Conservation (phyloP, 2,888 invertebrate genomes). For the Aromia moschata region DNA sequence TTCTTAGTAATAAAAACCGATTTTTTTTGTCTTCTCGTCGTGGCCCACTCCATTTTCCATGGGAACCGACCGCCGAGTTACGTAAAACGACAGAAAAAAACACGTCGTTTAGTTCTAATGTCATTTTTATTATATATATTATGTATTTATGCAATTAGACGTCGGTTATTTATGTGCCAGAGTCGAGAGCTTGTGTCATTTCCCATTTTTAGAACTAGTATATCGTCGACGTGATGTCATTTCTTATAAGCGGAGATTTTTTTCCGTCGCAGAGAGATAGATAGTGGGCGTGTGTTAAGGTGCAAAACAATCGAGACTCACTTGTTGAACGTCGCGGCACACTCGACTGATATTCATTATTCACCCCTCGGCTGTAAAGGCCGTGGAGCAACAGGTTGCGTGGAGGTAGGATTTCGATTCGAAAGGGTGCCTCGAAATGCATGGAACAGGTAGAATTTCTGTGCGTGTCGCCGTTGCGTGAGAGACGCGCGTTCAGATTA, state of each 20-base stretch:
- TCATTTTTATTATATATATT: neutral
- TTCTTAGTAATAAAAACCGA: conserved; percentile 25
- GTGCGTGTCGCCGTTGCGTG: no score
- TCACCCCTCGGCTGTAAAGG: conserved; percentile 26
- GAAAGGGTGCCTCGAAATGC: no score
- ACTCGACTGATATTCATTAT: conserved; percentile 30
- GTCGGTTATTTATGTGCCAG: conserved; percentile 23
- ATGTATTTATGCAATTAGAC: conserved; percentile 31
- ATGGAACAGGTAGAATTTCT: no score
- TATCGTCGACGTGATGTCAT: conserved; percentile 37
- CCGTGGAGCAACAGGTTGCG: conserved; percentile 26
- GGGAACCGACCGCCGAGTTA: neutral
- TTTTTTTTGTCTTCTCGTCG: neutral
- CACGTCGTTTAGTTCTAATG: neutral
- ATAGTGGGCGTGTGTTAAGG: neutral
- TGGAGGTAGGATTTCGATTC: conserved; percentile 25
- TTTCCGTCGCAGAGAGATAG: no score
- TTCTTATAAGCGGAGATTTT: conserved; percentile 12
- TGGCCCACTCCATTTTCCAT: neutral
- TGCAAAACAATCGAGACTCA: no score
- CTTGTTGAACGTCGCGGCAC: conserved; percentile 28
- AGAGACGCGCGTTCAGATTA: no score
- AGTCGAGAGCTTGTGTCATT: conserved; percentile 32
- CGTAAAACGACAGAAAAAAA: neutral
- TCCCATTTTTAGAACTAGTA: conserved; percentile 41